Evolutionary conservation across 2,888 invertebrate species (phyloP), one percentile per base, ranked within the genome.

Genomic region (Micropterix aruncella): DNA sequence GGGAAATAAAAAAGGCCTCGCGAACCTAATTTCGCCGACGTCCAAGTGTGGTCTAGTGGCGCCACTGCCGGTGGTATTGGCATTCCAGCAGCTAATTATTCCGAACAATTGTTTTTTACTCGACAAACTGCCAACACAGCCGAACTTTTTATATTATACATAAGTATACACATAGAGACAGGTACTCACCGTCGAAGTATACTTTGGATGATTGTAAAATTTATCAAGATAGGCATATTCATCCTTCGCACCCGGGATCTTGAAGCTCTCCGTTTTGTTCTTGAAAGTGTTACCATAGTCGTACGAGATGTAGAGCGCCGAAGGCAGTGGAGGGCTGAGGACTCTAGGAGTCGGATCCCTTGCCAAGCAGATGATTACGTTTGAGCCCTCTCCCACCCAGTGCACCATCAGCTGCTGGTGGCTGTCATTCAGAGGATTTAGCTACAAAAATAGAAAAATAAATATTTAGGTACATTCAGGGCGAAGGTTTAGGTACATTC

Each of bases 361-460:
- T 2, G 90, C 88, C 49, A 92, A 66, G 55, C 91, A 91, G 51
- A 93, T 82, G 54, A 93, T 86, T 18, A 90, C 85, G 63, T 87
- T 80, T 48, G 88, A 87, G 16, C 83, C 82, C 61, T 87, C 84
- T 18, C 92, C 91, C 9, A 90, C 86, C 92, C 93, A 93, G 62
- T 91, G 89, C 7, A 93, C 89, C 77, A 92, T 84, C 55, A 93
- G 64, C 59, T 90, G 88, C 56, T 87, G 85, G 59, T 93, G 92
- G 50, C 80, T 81, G 64, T 92, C 91, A 64, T 90, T 85, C 16
- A 92, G 70, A 46, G 75, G 69, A 50, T 77, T 82, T 43, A 80
- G 77, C 91, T 91, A 73, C 19, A 68, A 65, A 56, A 18, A 27
- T 38, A 43, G 15, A 41, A 14, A 37, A 37, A 16, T n/a, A 9